Evolutionary conservation across 2,888 invertebrate genomes (phyloP), one percentile per base, ranked within the genome.

Genomic region (Cyclophora albipunctata): DNA sequence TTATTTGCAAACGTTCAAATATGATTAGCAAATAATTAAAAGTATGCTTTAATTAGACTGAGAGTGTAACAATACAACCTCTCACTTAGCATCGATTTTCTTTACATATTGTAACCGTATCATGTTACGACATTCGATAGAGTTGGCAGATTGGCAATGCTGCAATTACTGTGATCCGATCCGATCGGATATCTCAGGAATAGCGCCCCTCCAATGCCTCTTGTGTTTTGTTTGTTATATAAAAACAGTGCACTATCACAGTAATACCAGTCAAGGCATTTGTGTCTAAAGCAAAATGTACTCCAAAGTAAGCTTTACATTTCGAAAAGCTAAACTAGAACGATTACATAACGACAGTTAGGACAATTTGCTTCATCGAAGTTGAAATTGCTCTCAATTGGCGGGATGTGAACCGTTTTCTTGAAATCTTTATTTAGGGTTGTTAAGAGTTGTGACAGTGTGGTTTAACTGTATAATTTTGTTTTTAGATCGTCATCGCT

Each of bases 191-290:
- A 83, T 83, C 78, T 73, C 78, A 63, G 84, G 84, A 84, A 80
- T 79, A 81, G 75, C 66, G 69, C 81, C 85, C 84, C 85, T 72
- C 84, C 81, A 78, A 59, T 60, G 50, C 57, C 59, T 62, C 71
- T 78, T 78, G 77, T 78, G 74, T 82, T 85, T 87, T 85, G 82
- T 85, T 86, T 80, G 80, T 84, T 85, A 87, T 87, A 88, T 88
- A 88, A 85, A 87, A 88, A 85, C 84, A 82, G 77, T 73, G 71
- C 75, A 60, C 73, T 78, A 78, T 77, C 79, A 76, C 65, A 76
- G 73, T 69, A 64, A 72, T 70, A 83, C 72, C 87, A 88, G 84
- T 87, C 80, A 78, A 81, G 71, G 73, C 74, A 78, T 78, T 82
- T 78, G 83, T 77, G 67, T 75, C 73, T 71, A 76, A 75, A 83